A percentile compares a stretch with the other conserved stretches of the same genome.
Evolutionary conservation across 2,113 vertebrate species (phyloP).

Genomic region (Scortum barcoo): DNA sequence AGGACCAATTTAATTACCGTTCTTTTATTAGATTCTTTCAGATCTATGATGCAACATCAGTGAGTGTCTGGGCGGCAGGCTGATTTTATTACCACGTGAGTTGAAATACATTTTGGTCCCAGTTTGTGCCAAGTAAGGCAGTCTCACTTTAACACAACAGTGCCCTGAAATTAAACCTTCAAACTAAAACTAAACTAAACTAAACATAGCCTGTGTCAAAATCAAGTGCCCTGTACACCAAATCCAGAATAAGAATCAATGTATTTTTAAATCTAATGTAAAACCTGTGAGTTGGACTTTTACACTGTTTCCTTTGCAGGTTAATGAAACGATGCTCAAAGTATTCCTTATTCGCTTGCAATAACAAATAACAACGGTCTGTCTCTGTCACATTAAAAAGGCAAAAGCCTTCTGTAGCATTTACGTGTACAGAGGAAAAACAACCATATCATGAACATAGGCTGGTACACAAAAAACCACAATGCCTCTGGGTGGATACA

Average conservation of each 20-base stretch:
- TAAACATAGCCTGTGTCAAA: constrained; percentile 8
- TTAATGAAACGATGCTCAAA: constrained; percentile 16
- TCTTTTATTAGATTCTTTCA: constrained; percentile 34
- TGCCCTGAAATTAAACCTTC: constrained; percentile 31
- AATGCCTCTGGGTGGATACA: constrained; percentile 69
- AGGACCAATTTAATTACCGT: constrained; percentile 38
- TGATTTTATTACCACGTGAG: constrained; percentile 34
- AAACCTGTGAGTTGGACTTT: constrained; percentile 25
- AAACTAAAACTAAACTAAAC: constrained; percentile 38
- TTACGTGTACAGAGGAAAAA: constrained; percentile 36
- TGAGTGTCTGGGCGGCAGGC: neutral
- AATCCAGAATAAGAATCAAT: constrained; percentile 27
- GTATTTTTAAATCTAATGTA: neutral
- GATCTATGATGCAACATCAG: constrained; percentile 26
- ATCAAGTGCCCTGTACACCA: constrained; percentile 17
- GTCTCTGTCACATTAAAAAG: constrained; percentile 31
- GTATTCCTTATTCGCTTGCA: constrained; percentile 41
- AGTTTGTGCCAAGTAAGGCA: constrained; percentile 16
- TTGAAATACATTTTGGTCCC: constrained; percentile 24
- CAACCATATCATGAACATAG: constrained; percentile 44
- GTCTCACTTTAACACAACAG: constrained; percentile 22
- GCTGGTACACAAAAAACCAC: constrained; percentile 58
- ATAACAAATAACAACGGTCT: constrained; percentile 36
- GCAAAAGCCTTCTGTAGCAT: constrained; percentile 48
- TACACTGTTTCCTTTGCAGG: constrained; percentile 28